Base-by-base conservation (phyloP, 1,140 invertebrate species). In the Listronotus oregonensis region DNA sequence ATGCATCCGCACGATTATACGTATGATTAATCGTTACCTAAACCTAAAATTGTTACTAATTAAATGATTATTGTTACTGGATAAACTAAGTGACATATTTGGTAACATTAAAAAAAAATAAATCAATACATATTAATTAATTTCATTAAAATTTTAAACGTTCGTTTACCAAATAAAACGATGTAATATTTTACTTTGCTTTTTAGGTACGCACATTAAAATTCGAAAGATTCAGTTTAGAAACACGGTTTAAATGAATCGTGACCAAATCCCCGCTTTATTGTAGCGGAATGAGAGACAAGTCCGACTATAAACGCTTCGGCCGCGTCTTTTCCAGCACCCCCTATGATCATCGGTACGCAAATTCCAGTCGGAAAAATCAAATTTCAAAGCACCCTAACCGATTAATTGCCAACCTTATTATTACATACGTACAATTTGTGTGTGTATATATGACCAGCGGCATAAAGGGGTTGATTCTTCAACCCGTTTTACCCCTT, bases 401-500 rank as follows among this genome's bases (percentile, higher is more conserved):
- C 47, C 60, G 64, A 66, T 70, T 70, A 63, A 67, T 70, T 64
- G 56, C 65, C 55, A 55, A 50, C 57, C 50, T 65, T 67, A 67
- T 70, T 67, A 70, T 67, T 67, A 67, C 68, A 67, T 56, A 56
- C 43, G 43, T 64, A 55, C 51, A 43, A 21, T 57, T 54, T 54
- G 15, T 46, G 15, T 49, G 54, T 37, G 47, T 54, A 57, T 39
- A 64, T 57, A 27, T 51, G 51, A 55, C 55, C 62, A 42, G 42
- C 40, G 52, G 62, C 57, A 60, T 47, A n/a, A 12, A 21, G 27
- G 46, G 31, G 44, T 14, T 54, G 17, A 54, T 59, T 58, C 44
- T 50, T 64, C 62, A 63, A 69, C 64, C 64, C 57, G 57, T 66
- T 73, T 66, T 63, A 64, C 63, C 60, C 62, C 69, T 70, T 72